These are phyloP conservation scores for Perdita meconis DNA, from an alignment of 2,888 invertebrate species.

Conservation along the genomic window DNA sequence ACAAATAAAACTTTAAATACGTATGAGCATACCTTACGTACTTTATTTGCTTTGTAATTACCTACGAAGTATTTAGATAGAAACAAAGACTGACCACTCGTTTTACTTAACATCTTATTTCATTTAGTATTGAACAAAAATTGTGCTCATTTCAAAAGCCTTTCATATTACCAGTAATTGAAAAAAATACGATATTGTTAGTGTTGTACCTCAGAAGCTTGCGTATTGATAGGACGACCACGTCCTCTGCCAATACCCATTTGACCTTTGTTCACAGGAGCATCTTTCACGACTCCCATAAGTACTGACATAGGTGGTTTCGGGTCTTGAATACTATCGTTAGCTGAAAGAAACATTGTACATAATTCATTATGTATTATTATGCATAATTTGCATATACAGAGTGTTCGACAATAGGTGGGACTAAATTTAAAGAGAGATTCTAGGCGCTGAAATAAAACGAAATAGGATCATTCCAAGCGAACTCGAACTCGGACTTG, in stretches of 20 bases:
- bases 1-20: slow-evolving; percentile 5
- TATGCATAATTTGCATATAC: no score
- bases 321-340: slow-evolving; percentile 71
- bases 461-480: no score
- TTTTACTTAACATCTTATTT: not conserved
- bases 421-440: no score
- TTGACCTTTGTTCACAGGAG: slow-evolving; percentile 64
- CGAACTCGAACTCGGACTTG: no score
- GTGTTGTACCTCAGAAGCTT: slow-evolving; percentile 80
- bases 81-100: not conserved
- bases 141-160: not conserved
- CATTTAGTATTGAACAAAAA: not conserved
- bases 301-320: slow-evolving; percentile 68
- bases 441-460: no score
- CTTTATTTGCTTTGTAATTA: slow-evolving; percentile 1
- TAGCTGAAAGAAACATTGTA: slow-evolving; percentile 46
- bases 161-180: not conserved
- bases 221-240: slow-evolving; percentile 73
- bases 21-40: not conserved
- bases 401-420: no score
- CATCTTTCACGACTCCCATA: slow-evolving; percentile 74
- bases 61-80: not conserved
- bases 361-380: not conserved
- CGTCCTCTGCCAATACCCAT: slow-evolving; percentile 70
- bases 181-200: slow-evolving; percentile 64